These are phyloP conservation scores for Gallinago paraguaiae DNA, from an alignment of 2,113 vertebrate species.

Conservation along the genomic window DNA sequence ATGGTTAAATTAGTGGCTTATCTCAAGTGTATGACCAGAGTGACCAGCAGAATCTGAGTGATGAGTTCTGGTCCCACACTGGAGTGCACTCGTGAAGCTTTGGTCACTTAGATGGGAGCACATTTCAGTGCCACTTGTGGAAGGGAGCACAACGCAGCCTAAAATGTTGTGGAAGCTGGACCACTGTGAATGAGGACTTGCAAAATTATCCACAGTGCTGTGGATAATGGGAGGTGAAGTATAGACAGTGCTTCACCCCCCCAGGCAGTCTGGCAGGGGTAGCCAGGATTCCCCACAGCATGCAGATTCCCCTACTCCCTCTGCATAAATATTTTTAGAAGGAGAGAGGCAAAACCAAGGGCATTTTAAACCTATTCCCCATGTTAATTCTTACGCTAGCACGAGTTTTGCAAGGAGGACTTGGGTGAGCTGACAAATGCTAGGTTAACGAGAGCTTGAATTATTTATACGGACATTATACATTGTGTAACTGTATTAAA, in stretches of 20 bases:
- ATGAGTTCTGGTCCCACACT: background rate
- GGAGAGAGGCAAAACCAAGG: background rate
- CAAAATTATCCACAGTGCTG: background rate
- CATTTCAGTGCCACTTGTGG: fast-evolving
- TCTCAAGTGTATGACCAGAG: background rate
- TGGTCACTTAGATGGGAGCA: fast-evolving
- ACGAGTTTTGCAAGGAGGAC: background rate
- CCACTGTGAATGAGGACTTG: background rate
- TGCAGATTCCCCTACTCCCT: background rate
- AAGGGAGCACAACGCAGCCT: background rate
- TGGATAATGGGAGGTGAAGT: background rate
- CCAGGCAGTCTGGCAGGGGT: background rate
- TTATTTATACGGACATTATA: slow-evolving; percentile 49
- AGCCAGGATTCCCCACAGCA: background rate
- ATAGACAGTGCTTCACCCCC: background rate
- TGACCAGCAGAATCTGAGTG: background rate
- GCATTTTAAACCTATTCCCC: background rate
- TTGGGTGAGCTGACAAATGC: background rate
- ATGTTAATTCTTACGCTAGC: background rate
- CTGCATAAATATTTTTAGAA: background rate
- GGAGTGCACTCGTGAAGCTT: background rate
- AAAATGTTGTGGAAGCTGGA: background rate
- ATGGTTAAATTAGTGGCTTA: background rate
- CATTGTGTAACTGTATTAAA: slow-evolving; percentile 35
- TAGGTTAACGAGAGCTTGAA: slow-evolving; percentile 1